Evolutionary conservation across 2,113 vertebrate species (phyloP).

Genomic region (Orcinus orca): DNA sequence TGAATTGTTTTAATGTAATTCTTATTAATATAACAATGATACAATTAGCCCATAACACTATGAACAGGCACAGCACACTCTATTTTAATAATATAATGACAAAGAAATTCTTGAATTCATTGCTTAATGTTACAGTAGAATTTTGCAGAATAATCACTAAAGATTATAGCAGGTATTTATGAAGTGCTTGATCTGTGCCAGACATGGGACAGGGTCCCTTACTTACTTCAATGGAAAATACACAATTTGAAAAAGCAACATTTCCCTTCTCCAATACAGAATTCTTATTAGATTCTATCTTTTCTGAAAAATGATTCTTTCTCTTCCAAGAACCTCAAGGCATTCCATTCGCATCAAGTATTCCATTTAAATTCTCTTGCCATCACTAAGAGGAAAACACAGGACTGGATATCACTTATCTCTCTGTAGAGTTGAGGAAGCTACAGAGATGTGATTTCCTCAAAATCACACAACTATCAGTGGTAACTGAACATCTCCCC

Average conservation of each 20-base stretch:
- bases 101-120: not conserved
- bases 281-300: slow-evolving; percentile 15
- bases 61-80: not conserved
- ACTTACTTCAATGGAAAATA: not conserved
- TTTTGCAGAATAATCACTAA: slow-evolving; percentile 42
- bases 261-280: not conserved
- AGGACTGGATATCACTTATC: not conserved
- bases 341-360: not conserved
- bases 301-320: slow-evolving; percentile 11
- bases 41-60: not conserved
- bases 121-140: not conserved
- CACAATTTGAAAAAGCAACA: not conserved
- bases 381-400: not conserved
- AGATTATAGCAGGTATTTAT: not conserved
- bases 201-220: not conserved
- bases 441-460: not conserved
- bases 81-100: slow-evolving; percentile 5
- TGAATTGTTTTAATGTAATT: slow-evolving; percentile 26
- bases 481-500: not conserved
- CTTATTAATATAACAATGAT: not conserved
- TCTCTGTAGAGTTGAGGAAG: not conserved
- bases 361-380: not conserved
- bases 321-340: slow-evolving; percentile 18
- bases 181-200: not conserved
- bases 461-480: not conserved